These are phyloP conservation scores for Trypoxylus dichotomus DNA, from an alignment of 1,140 invertebrate genomes.

Conservation along the genomic window DNA sequence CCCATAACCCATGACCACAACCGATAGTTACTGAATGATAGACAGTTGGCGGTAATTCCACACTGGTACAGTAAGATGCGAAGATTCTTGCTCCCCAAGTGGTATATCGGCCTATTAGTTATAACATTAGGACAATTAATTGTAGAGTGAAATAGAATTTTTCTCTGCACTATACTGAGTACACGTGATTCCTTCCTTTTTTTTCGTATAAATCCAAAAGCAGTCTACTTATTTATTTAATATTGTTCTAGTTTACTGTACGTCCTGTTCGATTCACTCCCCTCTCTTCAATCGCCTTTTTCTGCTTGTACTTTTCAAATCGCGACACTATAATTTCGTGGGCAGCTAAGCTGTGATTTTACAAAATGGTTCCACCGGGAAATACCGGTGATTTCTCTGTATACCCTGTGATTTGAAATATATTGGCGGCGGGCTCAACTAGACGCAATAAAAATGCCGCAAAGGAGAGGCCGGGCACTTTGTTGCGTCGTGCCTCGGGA, in stretches of 20 bases:
- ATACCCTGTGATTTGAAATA: conserved; percentile 43
- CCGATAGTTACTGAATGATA: too few species aligned
- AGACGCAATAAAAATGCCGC: conserved; percentile 33
- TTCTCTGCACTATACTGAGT: too few species aligned
- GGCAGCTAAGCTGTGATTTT: conserved; percentile 48
- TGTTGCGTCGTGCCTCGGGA: conserved; percentile 38
- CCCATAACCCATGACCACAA: too few species aligned
- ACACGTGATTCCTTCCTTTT: too few species aligned
- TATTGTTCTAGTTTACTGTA: background rate
- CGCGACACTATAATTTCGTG: conserved; percentile 46
- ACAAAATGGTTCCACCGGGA: conserved; percentile 47
- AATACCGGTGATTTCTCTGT: conserved; percentile 43
- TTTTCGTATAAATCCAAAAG: too few species aligned
- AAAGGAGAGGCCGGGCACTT: conserved; percentile 24
- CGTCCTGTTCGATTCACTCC: background rate
- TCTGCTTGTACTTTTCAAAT: conserved; percentile 32
- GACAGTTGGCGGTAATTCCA: too few species aligned
- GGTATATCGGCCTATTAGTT: too few species aligned
- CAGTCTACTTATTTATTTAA: too few species aligned
- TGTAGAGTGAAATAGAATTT: too few species aligned
- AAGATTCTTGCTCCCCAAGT: too few species aligned
- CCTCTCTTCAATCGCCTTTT: background rate
- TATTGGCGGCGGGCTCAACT: conserved; percentile 38
- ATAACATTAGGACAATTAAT: too few species aligned
- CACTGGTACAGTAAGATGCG: too few species aligned